These are phyloP conservation scores for Cerceris ruficornis DNA, from an alignment of 2,888 invertebrate species.

Conservation along the genomic window DNA sequence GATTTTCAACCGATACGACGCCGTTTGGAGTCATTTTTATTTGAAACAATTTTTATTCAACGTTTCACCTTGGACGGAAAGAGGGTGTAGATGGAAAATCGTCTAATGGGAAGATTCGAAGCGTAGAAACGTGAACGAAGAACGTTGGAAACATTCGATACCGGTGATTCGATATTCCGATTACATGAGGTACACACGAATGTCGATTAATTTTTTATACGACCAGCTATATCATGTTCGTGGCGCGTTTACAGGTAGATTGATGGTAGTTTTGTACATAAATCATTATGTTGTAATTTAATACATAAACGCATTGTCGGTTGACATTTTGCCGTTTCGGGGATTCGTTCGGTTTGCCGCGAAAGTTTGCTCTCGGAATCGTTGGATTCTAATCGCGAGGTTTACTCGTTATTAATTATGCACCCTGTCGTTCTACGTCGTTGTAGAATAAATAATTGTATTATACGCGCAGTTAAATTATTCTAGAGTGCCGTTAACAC, in stretches of 20 bases:
- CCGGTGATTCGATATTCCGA: background rate
- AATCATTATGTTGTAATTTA: constrained; percentile 39
- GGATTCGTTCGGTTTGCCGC: constrained; percentile 26
- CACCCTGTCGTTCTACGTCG: constrained; percentile 40
- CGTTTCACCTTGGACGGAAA: background rate
- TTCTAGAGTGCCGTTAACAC: constrained; percentile 31
- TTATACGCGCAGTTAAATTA: constrained; percentile 46
- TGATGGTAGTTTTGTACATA: constrained; percentile 43
- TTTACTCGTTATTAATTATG: constrained; percentile 57
- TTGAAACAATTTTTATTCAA: background rate
- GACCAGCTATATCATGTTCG: background rate
- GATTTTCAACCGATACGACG: background rate
- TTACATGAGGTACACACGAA: background rate
- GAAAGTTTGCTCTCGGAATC: constrained; percentile 38
- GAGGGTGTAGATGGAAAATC: background rate
- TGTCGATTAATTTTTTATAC: background rate
- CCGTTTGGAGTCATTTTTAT: background rate
- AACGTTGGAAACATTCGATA: background rate
- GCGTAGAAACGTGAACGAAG: too few species aligned
- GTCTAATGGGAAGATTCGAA: too few species aligned
- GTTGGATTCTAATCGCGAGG: constrained; percentile 51
- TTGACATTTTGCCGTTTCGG: constrained; percentile 27
- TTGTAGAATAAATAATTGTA: constrained; percentile 52
- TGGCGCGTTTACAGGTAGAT: constrained; percentile 1
- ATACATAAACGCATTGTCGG: constrained; percentile 22